Percentiles rank a stretch among this genome's conserved stretches.
These are phyloP conservation scores for Sardinella longiceps DNA, from an alignment of 2,797 vertebrate species.

Conservation along the genomic window DNA sequence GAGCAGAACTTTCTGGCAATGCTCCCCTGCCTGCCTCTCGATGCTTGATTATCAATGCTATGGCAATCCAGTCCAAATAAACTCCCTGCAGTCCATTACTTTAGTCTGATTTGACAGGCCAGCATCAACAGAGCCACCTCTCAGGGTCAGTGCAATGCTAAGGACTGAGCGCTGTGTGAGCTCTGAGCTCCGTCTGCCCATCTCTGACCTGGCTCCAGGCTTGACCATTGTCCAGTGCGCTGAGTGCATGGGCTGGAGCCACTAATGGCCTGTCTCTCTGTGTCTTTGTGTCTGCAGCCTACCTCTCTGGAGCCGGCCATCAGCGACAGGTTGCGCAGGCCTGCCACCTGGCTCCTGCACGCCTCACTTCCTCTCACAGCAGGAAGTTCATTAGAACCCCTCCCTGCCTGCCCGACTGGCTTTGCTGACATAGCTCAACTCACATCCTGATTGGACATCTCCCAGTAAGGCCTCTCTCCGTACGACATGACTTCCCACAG, in stretches of 20 bases:
- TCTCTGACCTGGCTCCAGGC: not conserved
- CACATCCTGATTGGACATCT: slow-evolving; percentile 90
- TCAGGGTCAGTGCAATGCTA: slow-evolving; percentile 21
- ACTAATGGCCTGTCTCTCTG: slow-evolving; percentile 12
- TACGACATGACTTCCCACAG: slow-evolving; percentile 99
- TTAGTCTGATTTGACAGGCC: slow-evolving; percentile 30
- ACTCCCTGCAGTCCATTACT: slow-evolving; percentile 30
- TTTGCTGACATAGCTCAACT: slow-evolving; percentile 61
- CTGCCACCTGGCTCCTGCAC: slow-evolving; percentile 61
- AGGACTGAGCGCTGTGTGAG: not conserved
- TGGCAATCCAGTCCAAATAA: slow-evolving; percentile 44
- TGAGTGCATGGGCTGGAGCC: slow-evolving; percentile 16
- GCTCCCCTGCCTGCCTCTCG: slow-evolving; percentile 45
- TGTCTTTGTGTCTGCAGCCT: slow-evolving; percentile 19
- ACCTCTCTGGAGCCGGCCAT: slow-evolving; percentile 40
- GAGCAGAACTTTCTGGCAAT: slow-evolving; percentile 33
- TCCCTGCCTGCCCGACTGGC: not conserved
- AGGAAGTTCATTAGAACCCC: slow-evolving; percentile 55
- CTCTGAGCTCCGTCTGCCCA: not conserved
- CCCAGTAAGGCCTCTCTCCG: slow-evolving; percentile 97
- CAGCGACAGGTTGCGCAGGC: slow-evolving; percentile 54
- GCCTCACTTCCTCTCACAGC: slow-evolving; percentile 62
- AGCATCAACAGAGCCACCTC: slow-evolving; percentile 19
- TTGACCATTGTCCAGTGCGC: slow-evolving; percentile 17
- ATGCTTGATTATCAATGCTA: slow-evolving; percentile 37